A percentile compares a stretch with the other conserved stretches of the same genome.
These are phyloP conservation scores for Coendou prehensilis DNA, from an alignment of 2,797 vertebrate species.

Conservation along the genomic window DNA sequence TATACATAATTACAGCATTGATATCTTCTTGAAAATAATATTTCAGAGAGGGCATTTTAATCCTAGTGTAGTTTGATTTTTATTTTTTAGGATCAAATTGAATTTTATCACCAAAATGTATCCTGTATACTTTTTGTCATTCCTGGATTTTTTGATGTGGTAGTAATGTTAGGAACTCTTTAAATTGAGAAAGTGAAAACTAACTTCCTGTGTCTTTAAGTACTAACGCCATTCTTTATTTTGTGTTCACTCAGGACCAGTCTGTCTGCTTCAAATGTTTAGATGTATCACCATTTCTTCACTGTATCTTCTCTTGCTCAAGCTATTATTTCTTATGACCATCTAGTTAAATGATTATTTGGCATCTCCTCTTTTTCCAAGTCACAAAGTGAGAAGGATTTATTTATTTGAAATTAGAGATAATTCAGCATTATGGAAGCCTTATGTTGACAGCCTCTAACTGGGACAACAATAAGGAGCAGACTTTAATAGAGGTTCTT, in stretches of 20 bases:
- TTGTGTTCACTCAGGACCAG: neutral
- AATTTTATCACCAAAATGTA: neutral
- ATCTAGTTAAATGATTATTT: neutral
- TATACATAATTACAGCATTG: neutral
- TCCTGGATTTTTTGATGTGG: neutral
- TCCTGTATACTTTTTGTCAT: neutral
- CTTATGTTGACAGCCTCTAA: neutral
- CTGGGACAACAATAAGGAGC: neutral
- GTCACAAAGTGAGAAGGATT: neutral
- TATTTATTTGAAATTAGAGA: conserved; percentile 4
- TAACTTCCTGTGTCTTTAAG: neutral
- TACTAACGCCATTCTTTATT: neutral
- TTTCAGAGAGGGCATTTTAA: neutral
- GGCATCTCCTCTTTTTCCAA: neutral
- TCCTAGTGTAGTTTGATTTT: neutral
- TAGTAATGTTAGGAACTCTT: neutral
- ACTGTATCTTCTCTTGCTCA: neutral
- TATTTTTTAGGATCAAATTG: neutral
- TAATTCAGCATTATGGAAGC: neutral
- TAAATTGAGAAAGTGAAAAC: neutral
- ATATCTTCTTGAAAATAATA: neutral
- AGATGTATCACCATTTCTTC: neutral
- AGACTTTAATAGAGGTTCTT: neutral
- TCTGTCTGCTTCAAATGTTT: neutral
- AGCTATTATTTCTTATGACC: neutral